Evolutionary conservation across 1,140 invertebrate species (phyloP).

Genomic region (Zaprionus ghesquierei): DNA sequence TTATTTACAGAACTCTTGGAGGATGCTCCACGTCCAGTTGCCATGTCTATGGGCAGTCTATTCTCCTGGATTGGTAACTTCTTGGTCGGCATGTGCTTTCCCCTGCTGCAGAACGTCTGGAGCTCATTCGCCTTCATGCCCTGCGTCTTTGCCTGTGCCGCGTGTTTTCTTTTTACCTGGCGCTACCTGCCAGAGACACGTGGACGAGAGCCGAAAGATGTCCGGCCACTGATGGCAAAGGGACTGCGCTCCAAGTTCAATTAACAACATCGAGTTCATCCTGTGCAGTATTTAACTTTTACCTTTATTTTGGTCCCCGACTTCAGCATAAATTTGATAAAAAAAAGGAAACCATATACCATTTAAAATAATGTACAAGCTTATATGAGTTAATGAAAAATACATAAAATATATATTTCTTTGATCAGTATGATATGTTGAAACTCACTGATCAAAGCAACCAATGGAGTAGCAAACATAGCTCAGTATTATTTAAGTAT

Average conservation of each 20-base stretch:
- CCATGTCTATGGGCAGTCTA: constrained; percentile 93
- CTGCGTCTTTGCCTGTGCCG: constrained; percentile 85
- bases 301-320: too few species aligned
- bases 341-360: too few species aligned
- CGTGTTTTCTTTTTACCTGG: constrained; percentile 86
- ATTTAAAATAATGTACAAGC: too few species aligned
- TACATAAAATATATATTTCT: too few species aligned
- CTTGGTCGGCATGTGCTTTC: constrained; percentile 91
- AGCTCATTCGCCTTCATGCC: constrained; percentile 88
- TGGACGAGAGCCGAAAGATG: constrained; percentile 85
- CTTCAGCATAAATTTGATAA: background rate
- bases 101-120: constrained; percentile 85
- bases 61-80: constrained; percentile 96
- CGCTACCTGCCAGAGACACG: constrained; percentile 88
- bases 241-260: constrained; percentile 78
- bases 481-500: too few species aligned
- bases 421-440: too few species aligned
- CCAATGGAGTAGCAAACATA: too few species aligned
- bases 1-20: constrained; percentile 90
- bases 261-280: background rate
- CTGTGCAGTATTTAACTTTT: too few species aligned
- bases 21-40: constrained; percentile 90
- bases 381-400: too few species aligned
- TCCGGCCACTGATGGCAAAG: constrained; percentile 83
- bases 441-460: too few species aligned